Base-by-base conservation (phyloP, 1,140 invertebrate genomes). In the Calliopsis andreniformis region DNA sequence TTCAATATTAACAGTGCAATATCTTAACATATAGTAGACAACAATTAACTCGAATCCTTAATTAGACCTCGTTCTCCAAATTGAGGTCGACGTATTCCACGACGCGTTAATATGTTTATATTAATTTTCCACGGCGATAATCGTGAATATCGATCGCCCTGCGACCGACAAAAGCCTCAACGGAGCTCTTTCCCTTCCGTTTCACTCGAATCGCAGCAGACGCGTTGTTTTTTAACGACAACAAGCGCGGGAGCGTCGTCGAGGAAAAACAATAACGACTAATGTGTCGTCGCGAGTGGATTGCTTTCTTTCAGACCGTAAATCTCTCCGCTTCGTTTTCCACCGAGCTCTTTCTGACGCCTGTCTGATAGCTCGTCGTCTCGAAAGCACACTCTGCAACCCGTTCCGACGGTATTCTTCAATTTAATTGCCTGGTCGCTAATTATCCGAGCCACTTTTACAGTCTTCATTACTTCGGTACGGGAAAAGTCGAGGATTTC, bases 401-500 rank as follows among this genome's bases (percentile, higher is more conserved):
- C 14, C 43, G 56, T n/a, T n/a, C n/a, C 43, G 30, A 35, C 68
- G 43, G 58, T 62, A 59, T 71, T 71, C 75, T 77, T 71, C 75
- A 71, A 77, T 77, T 77, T 77, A 77, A 77, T 77, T 72, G 59
- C 68, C 58, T 6, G 35, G 30, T 30, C 14, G 49, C 75, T 77
- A 77, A 77, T 77, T 77, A 77, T 47, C 58, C n/a, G 12, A 56
- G 20, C 14, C n/a, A 16, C 20, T 67, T 62, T 62, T 63, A 43
- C 56, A 45, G 45, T 55, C 62, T 66, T 64, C 53, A 66, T 66
- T n/a, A n/a, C n/a, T n/a, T n/a, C n/a, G n/a, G n/a, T n/a, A n/a
- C n/a, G n/a, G n/a, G n/a, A n/a, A n/a, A n/a, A n/a, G n/a, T n/a
- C n/a, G n/a, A n/a, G n/a, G n/a, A n/a, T n/a, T n/a, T n/a, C n/a